Base-by-base conservation (phyloP, 2,113 vertebrate species). In the Lycaon pictus region DNA sequence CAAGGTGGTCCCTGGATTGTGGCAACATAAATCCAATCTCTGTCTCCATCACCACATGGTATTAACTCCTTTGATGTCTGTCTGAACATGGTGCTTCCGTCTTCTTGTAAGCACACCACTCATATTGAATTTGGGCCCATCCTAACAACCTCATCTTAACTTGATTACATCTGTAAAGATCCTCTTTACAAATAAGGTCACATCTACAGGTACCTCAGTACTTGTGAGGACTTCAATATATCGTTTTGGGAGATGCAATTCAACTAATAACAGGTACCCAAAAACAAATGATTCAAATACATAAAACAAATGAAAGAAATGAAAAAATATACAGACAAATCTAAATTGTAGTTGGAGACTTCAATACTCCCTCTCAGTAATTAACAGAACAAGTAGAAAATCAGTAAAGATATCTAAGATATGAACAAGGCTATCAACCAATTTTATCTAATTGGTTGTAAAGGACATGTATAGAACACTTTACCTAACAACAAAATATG, bases 221-320 rank as follows among this genome's bases (percentile, higher is more conserved):
- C 27, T 15, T 32, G 17, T 79, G 79, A 58, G 55, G 58, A 63
- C 62, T 67, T 85, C 10, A 84, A 79, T 8, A 16, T 51, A 88
- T n/a, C 84, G 56, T 88, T 95, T 53, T 25, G 43, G 19, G 48
- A 91, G 22, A 94, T 43, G 88, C 13, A 92, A 62, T 60, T 89
- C 37, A 88, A 94, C 17, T 62, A 13, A 29, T 11, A 95, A 51
- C 20, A 17, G 20, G 20, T 17, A 92, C 27, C 5, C 48, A 3
- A 63, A 93, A 81, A 32, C 23, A 90, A 94, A 82, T 37, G 17
- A 20, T 65, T 19, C 89, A 93, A 93, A 79, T 51, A 83, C 4
- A 35, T 92, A 71, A 63, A 84, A 43, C 10, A 72, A 88, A 94
- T 55, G 27, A 92, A 5, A 88, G 12, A 91, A 48, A 55, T 83